Evolutionary conservation across 2,888 invertebrate species (phyloP), one percentile per base, ranked within the genome.

Genomic region (Stomorhina lunata): DNA sequence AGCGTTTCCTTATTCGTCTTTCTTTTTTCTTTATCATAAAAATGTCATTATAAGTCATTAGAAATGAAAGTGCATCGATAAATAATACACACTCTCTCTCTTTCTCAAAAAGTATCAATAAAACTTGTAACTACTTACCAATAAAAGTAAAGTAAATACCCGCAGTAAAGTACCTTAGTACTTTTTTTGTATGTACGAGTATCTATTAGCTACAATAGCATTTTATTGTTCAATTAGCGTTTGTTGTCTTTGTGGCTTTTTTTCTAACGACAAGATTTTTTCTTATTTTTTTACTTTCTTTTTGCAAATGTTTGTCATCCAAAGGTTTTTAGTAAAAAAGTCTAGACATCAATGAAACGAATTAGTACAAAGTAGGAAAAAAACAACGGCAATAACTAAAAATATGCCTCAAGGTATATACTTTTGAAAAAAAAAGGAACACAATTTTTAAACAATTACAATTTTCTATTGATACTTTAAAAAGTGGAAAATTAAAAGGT

Each of bases 161-260:
- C n/a, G n/a, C n/a, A n/a, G n/a, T n/a, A n/a, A n/a, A n/a, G n/a
- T n/a, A n/a, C n/a, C n/a, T n/a, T n/a, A n/a, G n/a, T n/a, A n/a
- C n/a, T n/a, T n/a, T n/a, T n/a, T n/a, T n/a, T n/a, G n/a, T n/a
- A n/a, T n/a, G n/a, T n/a, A n/a, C n/a, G n/a, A 48, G 27, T 29
- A 43, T 57, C 71, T 50, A 72, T 50, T 15, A 32, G 15, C 10
- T 15, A 32, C 61, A 50, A 69, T 40, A 61, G 53, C 53, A 77
- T 77, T 69, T 50, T 68, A 66, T 73, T 80, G 72, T 66, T 73
- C 79, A 80, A 80, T 80, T 80, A 80, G 72, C 66, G 72, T 73
- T 80, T 68, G 57, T 66, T 78, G 45, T 55, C 78, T 77, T 77
- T 77, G 68, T 53, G 40, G 59, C 68, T 61, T 15, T 43, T 32